phyloP scores from a whole-genome alignment of 2,113 vertebrate species.

The Pterophyllum scalare region DNA sequence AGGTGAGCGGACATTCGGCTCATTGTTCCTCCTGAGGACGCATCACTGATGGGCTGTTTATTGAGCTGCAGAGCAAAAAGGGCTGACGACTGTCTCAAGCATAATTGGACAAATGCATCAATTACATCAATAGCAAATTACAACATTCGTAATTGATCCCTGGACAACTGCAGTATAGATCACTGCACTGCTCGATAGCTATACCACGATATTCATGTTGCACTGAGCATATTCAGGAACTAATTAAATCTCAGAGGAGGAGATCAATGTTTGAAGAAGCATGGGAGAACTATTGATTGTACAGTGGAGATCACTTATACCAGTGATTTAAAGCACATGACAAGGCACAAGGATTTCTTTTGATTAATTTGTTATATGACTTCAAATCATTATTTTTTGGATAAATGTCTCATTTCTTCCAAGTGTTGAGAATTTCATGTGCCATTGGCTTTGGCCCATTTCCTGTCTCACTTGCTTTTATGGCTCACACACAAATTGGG shows the following conservation, averaged over 20 bases:
- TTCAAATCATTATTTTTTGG: neutral
- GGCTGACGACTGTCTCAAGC: slow-evolving; percentile 57
- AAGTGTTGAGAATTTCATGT: neutral
- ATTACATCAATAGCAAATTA: slow-evolving; percentile 79
- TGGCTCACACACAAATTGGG: neutral
- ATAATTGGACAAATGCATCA: slow-evolving; percentile 77
- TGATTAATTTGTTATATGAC: slow-evolving; percentile 33
- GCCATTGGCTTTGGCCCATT: neutral
- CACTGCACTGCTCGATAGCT: slow-evolving; percentile 47
- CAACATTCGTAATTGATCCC: slow-evolving; percentile 78
- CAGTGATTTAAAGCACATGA: slow-evolving; percentile 36
- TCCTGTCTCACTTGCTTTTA: neutral
- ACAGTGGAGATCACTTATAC: slow-evolving; percentile 21
- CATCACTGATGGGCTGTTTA: slow-evolving; percentile 38
- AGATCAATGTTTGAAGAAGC: slow-evolving; percentile 68
- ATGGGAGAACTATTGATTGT: slow-evolving; percentile 66
- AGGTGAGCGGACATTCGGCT: neutral
- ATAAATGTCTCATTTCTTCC: neutral
- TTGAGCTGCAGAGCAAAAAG: slow-evolving; percentile 54
- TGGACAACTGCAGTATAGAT: slow-evolving; percentile 67
- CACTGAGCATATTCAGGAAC: slow-evolving; percentile 70
- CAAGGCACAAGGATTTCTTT: slow-evolving; percentile 31
- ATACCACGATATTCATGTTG: slow-evolving; percentile 73
- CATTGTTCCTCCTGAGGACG: slow-evolving; percentile 41
- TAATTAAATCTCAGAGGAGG: slow-evolving; percentile 78